Evolutionary conservation across 2,888 invertebrate genomes (phyloP), one percentile per base, ranked within the genome.

Genomic region (Flabesymbios commensalis): DNA sequence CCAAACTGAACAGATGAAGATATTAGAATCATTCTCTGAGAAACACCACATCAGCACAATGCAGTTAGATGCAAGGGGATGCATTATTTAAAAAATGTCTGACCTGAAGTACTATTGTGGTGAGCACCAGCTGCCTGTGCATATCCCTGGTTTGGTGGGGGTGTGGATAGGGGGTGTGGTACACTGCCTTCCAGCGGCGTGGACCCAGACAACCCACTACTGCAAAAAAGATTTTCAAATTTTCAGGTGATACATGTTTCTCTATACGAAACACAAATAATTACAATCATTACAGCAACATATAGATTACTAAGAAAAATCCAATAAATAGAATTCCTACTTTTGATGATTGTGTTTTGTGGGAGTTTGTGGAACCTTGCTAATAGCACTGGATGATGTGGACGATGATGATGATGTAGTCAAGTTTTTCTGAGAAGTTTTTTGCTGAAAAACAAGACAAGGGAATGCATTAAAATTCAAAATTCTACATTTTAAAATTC

Each of bases 281-380:
- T n/a, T n/a, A n/a, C n/a, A n/a, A n/a, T n/a, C n/a, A n/a, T n/a
- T n/a, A n/a, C n/a, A n/a, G n/a, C n/a, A n/a, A n/a, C n/a, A n/a
- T n/a, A n/a, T n/a, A n/a, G n/a, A n/a, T n/a, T n/a, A n/a, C n/a
- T n/a, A n/a, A n/a, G n/a, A n/a, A n/a, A n/a, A n/a, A n/a, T n/a
- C n/a, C n/a, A n/a, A n/a, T n/a, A n/a, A n/a, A n/a, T n/a, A n/a
- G n/a, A n/a, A n/a, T n/a, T n/a, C n/a, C 49, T 41, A 69, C 72
- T 71, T 70, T 57, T 59, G 58, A 31, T 49, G 28, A 52, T 67
- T 66, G 58, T 73, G 72, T 69, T 76, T 78, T 65, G 74, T 75
- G 58, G 76, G 77, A 45, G 78, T 75, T 53, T 63, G 73, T 53
- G 74, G 75, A 61, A 74, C 69, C 72, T 75, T 76, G 52, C 57